Percentiles rank a stretch among this genome's conserved stretches.
phyloP scores from a whole-genome alignment of 2,113 vertebrate species.

The Hippoglossus stenolepis region DNA sequence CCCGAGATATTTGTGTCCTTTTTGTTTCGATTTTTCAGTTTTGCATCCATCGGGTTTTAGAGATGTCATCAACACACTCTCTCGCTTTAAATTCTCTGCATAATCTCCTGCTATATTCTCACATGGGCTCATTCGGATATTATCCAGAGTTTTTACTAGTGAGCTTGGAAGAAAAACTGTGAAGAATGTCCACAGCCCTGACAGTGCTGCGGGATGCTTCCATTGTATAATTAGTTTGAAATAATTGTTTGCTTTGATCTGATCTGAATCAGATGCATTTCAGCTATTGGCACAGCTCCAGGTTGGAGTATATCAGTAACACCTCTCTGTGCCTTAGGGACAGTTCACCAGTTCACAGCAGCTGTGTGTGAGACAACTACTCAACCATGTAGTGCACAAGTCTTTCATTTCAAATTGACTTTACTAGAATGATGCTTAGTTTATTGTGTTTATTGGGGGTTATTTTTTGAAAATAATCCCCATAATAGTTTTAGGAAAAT shows the following conservation, averaged over 20 bases:
- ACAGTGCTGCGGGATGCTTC: constrained; percentile 19
- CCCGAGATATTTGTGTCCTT: too few relatives aligned
- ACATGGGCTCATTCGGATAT: too few relatives aligned
- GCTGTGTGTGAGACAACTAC: neutral
- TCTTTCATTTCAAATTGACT: neutral
- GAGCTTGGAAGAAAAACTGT: too few relatives aligned
- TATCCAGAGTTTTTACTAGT: too few relatives aligned
- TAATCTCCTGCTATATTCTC: too few relatives aligned
- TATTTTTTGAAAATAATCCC: too few relatives aligned
- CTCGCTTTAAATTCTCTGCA: too few relatives aligned
- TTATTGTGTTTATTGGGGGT: neutral
- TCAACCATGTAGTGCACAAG: neutral
- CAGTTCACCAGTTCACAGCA: neutral
- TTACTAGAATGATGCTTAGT: neutral
- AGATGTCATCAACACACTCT: too few relatives aligned
- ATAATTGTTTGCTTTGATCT: constrained; percentile 16
- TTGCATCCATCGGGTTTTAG: too few relatives aligned
- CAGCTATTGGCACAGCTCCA: constrained; percentile 5
- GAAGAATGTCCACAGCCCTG: too few relatives aligned
- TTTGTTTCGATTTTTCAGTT: too few relatives aligned
- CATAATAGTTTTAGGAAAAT: too few relatives aligned
- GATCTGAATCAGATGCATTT: constrained; percentile 18
- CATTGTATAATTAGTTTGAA: constrained; percentile 10
- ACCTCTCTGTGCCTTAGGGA: neutral
- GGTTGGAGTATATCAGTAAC: constrained; percentile 5